Percentiles rank a stretch among this genome's conserved stretches.
These are phyloP conservation scores for Pterobdella sp. DNA, from an alignment of 2,888 invertebrate genomes.

Conservation along the genomic window DNA sequence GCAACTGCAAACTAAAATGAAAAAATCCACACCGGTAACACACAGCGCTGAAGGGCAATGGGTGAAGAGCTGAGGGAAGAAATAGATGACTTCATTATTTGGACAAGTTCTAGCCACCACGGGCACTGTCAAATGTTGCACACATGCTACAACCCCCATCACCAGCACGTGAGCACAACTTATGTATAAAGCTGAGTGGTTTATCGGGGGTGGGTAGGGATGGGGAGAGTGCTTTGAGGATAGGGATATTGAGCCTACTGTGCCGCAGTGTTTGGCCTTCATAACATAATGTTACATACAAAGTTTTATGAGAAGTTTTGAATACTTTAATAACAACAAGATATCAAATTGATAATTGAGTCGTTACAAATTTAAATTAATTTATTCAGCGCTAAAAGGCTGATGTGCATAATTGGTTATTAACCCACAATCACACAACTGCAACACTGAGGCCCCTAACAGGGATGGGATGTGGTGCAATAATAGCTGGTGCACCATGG, in stretches of 20 bases:
- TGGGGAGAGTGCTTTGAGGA: not conserved
- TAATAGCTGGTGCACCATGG: constrained; percentile 4
- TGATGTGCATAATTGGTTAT: not conserved
- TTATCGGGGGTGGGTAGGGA: constrained; percentile 17
- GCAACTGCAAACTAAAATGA: not conserved
- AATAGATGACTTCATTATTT: constrained; percentile 26
- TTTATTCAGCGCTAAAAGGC: not conserved
- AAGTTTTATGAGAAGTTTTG: not conserved
- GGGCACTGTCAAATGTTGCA: constrained; percentile 23
- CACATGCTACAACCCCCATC: constrained; percentile 20
- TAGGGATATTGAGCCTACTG: constrained; percentile 20
- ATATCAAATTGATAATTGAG: not conserved
- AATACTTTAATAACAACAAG: not conserved
- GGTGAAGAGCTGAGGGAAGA: not conserved
- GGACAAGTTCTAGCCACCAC: constrained; percentile 20
- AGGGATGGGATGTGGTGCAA: constrained; percentile 18
- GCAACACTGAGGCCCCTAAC: not conserved
- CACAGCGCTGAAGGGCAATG: constrained; percentile 25
- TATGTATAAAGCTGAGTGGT: constrained; percentile 21
- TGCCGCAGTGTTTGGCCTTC: constrained; percentile 25
- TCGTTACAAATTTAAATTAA: not conserved
- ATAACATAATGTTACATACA: no score
- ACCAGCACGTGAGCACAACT: constrained; percentile 20
- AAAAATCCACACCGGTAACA: constrained; percentile 12
- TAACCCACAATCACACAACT: not conserved